Evolutionary conservation across 1,140 invertebrate genomes (phyloP), one percentile per base, ranked within the genome.

Genomic region (Microplitis mediator): DNA sequence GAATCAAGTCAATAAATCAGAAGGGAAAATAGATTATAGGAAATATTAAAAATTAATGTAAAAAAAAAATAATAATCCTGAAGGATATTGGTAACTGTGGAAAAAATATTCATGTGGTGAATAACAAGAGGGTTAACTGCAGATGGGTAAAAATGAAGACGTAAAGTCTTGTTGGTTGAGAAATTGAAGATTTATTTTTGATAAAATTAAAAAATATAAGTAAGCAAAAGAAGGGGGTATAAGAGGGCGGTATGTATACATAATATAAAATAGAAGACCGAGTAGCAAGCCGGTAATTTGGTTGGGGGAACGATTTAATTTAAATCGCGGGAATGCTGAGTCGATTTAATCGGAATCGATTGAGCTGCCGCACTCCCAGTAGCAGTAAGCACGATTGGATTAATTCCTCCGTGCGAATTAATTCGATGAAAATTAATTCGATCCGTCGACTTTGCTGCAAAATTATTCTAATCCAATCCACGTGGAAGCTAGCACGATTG

Each of bases 351-450:
- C 78, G 76, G 72, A 79, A 80, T 80, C 81, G 78, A 82, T 79
- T 80, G 77, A 77, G 76, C 65, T 66, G 23, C 51, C 61, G 34
- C 63, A 31, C 52, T 34, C 56, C n/a, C 60, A 45, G 9, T 54
- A 66, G 58, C 39, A 51, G 64, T 52, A 74, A 67, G 75, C 77
- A 80, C 76, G 80, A 82, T 83, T 81, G 77, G 77, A 84, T 84
- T 82, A 82, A 84, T 81, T 76, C 78, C 65, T 67, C 52, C 65
- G 75, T 74, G 52, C 79, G 82, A 71, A 83, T 84, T 83, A 82
- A 83, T 83, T 80, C 80, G 79, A 78, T 78, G 80, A 82, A 84
- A 83, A 83, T 81, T 83, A 84, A 83, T 84, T 81, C 79, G 76
- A 69, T 71, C 72, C 77, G 69, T 72, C 76, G 75, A 74, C 71